These are phyloP conservation scores for Ichneumon xanthorius DNA, from an alignment of 2,888 invertebrate genomes.

Conservation along the genomic window DNA sequence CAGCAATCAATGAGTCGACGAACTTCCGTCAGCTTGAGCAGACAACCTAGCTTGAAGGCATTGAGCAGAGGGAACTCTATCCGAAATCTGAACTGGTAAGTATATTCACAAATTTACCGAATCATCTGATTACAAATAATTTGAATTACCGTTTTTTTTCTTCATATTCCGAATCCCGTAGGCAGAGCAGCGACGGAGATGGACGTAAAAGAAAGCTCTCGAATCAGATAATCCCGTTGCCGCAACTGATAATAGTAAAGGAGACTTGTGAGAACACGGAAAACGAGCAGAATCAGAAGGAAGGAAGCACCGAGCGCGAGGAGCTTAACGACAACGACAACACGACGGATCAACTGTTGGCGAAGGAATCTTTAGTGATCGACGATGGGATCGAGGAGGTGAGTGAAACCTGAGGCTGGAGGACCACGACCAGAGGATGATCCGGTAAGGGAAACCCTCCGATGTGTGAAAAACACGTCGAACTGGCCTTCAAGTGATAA, in stretches of 20 bases:
- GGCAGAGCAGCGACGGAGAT: conserved; percentile 71
- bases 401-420: conserved; percentile 59
- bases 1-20: conserved; percentile 62
- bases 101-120: neutral
- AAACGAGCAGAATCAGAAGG: conserved; percentile 41
- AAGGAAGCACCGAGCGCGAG: neutral
- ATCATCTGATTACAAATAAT: neutral
- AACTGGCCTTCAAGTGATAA: conserved; percentile 19
- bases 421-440: conserved; percentile 47
- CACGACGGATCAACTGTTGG: conserved; percentile 38
- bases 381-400: conserved; percentile 62
- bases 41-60: conserved; percentile 70
- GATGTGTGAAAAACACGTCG: conserved; percentile 19
- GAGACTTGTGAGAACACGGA: conserved; percentile 71
- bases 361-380: neutral
- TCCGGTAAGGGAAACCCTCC: conserved; percentile 56
- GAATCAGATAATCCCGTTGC: conserved; percentile 37
- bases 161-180: conserved; percentile 40
- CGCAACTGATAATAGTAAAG: conserved; percentile 69
- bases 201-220: conserved; percentile 66
- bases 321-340: conserved; percentile 39
- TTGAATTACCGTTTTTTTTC: neutral
- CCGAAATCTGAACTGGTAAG: conserved; percentile 63
- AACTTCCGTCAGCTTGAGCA: conserved; percentile 72
- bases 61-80: conserved; percentile 64